A percentile compares a stretch with the other conserved stretches of the same genome.
Evolutionary conservation across 2,888 invertebrate genomes (phyloP).

Genomic region (Tiliacea citrago): DNA sequence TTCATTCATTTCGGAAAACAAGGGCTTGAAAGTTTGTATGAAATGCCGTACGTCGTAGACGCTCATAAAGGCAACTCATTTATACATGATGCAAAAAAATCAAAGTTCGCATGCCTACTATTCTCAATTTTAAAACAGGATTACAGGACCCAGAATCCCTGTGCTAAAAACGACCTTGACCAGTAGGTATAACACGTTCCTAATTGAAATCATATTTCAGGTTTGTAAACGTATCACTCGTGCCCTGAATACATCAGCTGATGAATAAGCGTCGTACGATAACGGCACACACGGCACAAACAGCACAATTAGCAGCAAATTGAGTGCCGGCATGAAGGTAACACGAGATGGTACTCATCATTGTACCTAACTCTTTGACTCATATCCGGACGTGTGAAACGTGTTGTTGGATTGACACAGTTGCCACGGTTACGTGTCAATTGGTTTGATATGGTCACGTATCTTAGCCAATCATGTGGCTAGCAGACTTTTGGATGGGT

Average conservation of each 20-base stretch:
- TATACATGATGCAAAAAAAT: neutral
- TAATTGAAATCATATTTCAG: constrained; percentile 27
- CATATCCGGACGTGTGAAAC: constrained; percentile 14
- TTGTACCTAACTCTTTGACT: constrained; percentile 24
- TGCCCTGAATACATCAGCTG: constrained; percentile 27
- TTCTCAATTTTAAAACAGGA: neutral
- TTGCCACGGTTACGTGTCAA: constrained; percentile 26
- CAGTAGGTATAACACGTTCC: constrained; percentile 12
- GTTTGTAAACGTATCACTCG: constrained; percentile 19
- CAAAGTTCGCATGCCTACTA: neutral
- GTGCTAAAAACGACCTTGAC: constrained; percentile 4
- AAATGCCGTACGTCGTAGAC: too few species aligned
- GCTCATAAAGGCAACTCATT: too few species aligned
- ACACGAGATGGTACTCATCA: constrained; percentile 19
- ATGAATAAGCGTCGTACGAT: neutral
- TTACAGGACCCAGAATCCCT: neutral
- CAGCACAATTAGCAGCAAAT: constrained; percentile 47
- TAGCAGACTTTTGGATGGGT: neutral
- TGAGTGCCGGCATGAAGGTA: constrained; percentile 40
- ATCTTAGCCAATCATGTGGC: constrained; percentile 3
- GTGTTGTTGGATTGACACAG: neutral
- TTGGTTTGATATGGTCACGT: constrained; percentile 41
- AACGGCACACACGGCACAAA: neutral
- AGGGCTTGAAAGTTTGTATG: too few species aligned
- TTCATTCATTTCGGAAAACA: too few species aligned